Percentiles rank a stretch among this genome's conserved stretches.
These are phyloP conservation scores for Peromyscus attwateri DNA, from an alignment of 2,797 vertebrate genomes.

Conservation along the genomic window DNA sequence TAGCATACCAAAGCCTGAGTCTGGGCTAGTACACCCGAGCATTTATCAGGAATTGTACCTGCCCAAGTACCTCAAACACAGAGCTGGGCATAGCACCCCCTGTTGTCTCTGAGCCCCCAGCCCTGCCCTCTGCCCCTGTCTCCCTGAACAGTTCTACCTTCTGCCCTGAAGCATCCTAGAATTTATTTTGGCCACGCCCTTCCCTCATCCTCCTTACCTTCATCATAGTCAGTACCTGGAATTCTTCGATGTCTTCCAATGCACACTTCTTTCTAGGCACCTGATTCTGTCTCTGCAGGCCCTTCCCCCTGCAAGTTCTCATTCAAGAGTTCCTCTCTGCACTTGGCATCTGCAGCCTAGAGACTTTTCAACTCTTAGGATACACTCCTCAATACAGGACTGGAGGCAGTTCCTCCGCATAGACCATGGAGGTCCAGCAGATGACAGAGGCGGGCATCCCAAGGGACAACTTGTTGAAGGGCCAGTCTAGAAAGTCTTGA, in stretches of 20 bases:
- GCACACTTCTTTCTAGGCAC: neutral
- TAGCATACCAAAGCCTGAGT: neutral
- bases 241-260: neutral
- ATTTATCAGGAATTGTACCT: neutral
- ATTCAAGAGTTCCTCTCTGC: neutral
- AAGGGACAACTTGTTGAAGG: neutral
- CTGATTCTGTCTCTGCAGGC: neutral
- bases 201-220: neutral
- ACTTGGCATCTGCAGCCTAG: neutral
- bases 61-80: neutral
- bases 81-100: neutral
- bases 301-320: neutral
- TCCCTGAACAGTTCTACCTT: neutral
- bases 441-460: neutral
- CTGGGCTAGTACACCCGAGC: rapidly evolving
- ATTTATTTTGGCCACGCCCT: neutral
- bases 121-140: neutral
- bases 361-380: neutral
- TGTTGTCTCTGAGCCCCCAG: neutral
- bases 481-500: neutral
- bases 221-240: neutral
- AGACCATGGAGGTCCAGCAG: neutral
- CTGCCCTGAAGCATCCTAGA: neutral
- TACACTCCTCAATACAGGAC: neutral
- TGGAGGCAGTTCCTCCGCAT: neutral